A percentile compares a stretch with the other conserved stretches of the same genome.
phyloP scores from a whole-genome alignment of 2,888 invertebrate genomes.

The Synergus japonicus region DNA sequence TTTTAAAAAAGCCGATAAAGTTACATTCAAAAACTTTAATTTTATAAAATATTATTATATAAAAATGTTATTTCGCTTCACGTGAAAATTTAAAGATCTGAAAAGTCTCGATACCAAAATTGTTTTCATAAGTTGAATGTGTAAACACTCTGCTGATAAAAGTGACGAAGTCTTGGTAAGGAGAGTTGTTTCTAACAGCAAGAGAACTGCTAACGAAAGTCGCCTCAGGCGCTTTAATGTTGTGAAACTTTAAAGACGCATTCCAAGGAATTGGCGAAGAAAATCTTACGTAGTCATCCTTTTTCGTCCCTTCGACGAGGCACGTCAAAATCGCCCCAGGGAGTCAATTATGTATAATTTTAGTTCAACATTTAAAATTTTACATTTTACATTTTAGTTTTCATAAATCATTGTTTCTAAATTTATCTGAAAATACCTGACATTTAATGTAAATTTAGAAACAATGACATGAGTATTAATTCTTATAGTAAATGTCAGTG shows the following conservation, averaged over 20 bases:
- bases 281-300: background rate
- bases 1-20: too few relatives aligned
- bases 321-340: too few relatives aligned
- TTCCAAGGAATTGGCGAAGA: background rate
- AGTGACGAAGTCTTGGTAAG: slow-evolving; percentile 5
- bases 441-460: too few relatives aligned
- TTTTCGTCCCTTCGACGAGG: background rate
- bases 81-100: background rate
- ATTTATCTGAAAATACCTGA: too few relatives aligned
- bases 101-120: background rate
- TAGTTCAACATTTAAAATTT: too few relatives aligned
- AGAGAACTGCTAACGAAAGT: background rate
- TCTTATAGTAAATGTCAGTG: too few relatives aligned
- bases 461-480: too few relatives aligned
- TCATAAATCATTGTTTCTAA: too few relatives aligned
- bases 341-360: too few relatives aligned
- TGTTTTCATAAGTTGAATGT: background rate
- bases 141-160: background rate
- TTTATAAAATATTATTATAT: too few relatives aligned
- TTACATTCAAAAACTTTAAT: too few relatives aligned
- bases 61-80: background rate
- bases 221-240: background rate
- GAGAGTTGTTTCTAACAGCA: background rate
- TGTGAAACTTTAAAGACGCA: background rate
- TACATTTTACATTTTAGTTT: too few relatives aligned